Evolutionary conservation across 2,113 vertebrate species (phyloP).

Genomic region (Nannospalax galili): DNA sequence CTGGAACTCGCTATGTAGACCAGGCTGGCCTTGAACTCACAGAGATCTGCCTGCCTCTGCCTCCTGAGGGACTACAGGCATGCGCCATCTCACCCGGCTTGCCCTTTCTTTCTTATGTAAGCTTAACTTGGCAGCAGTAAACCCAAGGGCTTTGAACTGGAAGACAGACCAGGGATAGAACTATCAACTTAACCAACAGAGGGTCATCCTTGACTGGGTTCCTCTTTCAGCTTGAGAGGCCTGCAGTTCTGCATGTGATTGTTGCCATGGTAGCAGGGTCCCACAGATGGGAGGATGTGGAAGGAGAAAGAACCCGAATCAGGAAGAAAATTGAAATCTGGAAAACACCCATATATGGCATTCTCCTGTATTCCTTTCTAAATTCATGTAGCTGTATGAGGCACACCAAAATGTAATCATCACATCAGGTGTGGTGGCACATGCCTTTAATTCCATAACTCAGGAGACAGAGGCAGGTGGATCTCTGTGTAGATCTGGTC

Average conservation of each 20-base stretch:
- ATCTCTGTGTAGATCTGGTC: too few species aligned
- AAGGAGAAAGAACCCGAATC: not conserved
- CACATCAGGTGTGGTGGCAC: too few species aligned
- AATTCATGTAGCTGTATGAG: conserved; percentile 27
- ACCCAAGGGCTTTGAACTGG: not conserved
- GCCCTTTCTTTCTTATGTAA: too few species aligned
- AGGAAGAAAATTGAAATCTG: conserved; percentile 9
- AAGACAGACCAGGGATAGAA: not conserved
- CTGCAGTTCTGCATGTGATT: not conserved
- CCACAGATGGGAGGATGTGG: not conserved
- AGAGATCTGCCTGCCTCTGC: too few species aligned
- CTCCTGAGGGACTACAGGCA: too few species aligned
- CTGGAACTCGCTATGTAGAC: too few species aligned
- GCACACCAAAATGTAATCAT: conserved; percentile 4
- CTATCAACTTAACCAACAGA: not conserved
- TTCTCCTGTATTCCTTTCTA: not conserved
- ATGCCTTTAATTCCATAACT: too few species aligned
- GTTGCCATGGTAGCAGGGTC: not conserved
- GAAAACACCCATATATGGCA: not conserved
- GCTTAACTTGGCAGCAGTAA: not conserved
- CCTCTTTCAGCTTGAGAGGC: not conserved
- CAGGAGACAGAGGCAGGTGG: too few species aligned
- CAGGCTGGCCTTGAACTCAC: too few species aligned
- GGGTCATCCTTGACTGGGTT: not conserved
- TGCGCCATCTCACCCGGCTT: too few species aligned